phyloP scores from a whole-genome alignment of 1,140 invertebrate species.

The Bombus pyrosoma region DNA sequence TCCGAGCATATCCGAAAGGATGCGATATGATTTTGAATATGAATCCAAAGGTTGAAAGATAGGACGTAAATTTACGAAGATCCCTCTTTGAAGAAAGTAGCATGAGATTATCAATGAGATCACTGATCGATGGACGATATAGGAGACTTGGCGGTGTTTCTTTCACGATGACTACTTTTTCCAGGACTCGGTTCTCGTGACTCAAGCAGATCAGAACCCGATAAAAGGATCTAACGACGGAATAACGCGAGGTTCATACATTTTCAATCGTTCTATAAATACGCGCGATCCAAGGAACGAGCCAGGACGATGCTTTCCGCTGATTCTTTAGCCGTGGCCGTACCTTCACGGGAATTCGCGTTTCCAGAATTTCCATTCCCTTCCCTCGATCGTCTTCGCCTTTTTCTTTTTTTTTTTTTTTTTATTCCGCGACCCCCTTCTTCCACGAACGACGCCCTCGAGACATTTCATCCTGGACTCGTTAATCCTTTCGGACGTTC shows the following conservation, averaged over 20 bases:
- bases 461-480: not conserved
- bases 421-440: not conserved
- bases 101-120: not conserved
- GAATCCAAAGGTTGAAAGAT: not conserved
- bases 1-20: too few relatives aligned
- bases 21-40: too few relatives aligned
- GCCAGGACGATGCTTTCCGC: conserved; percentile 18
- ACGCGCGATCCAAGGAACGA: conserved; percentile 25
- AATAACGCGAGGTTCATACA: conserved; percentile 60
- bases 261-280: conserved; percentile 66
- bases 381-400: not conserved
- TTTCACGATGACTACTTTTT: not conserved
- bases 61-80: not conserved
- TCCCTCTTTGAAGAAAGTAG: not conserved
- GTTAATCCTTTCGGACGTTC: not conserved
- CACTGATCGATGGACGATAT: conserved; percentile 28
- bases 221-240: conserved; percentile 62
- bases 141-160: conserved; percentile 20
- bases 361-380: conserved; percentile 36
- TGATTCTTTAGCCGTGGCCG: not conserved
- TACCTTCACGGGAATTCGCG: conserved; percentile 28
- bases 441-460: not conserved
- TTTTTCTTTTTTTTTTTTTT: not conserved
- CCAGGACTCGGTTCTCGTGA: not conserved
- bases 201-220: conserved; percentile 43